Conservation (phyloP, 2,797 vertebrate species). For the Petrocephalus sullivani region DNA sequence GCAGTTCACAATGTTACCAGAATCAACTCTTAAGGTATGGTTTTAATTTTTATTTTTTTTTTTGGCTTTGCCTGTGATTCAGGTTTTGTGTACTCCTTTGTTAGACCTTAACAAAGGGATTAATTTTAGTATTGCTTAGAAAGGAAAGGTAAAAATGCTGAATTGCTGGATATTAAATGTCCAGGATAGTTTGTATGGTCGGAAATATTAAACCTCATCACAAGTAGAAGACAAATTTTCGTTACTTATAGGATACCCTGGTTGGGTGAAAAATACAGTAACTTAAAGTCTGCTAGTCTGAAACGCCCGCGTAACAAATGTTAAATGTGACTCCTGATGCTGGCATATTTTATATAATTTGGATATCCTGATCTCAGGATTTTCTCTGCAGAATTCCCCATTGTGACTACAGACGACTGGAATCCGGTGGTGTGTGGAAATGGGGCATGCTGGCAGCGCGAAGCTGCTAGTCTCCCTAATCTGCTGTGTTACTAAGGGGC, state of each 20-base stretch:
- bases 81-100: background rate
- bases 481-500: no score
- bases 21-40: background rate
- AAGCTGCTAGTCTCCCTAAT: no score
- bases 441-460: no score
- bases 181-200: background rate
- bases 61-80: background rate
- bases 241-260: background rate
- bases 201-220: background rate
- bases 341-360: no score
- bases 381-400: no score
- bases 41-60: background rate
- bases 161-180: background rate
- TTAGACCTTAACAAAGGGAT: background rate
- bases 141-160: background rate
- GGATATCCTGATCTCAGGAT: no score
- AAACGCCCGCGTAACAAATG: no score
- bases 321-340: no score
- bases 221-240: background rate
- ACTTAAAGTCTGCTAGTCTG: no score
- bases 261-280: background rate
- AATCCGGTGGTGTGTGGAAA: no score
- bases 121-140: background rate
- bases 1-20: background rate
- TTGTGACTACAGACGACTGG: no score